Evolutionary conservation across 2,888 invertebrate species (phyloP).

Genomic region (Parnassius glacialis): DNA sequence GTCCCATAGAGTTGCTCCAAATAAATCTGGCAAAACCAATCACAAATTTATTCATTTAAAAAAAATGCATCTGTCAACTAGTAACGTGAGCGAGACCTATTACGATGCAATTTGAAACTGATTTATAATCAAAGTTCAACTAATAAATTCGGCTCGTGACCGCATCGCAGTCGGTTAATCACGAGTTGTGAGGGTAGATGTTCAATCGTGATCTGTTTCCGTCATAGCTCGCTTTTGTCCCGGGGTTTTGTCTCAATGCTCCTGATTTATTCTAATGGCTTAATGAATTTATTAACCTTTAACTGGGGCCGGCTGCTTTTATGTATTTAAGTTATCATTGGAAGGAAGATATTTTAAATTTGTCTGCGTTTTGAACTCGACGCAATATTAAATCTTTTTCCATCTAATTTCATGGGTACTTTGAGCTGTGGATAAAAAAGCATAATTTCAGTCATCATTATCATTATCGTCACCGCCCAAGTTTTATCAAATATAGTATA

Average conservation of each 20-base stretch:
- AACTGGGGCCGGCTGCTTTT: conserved; percentile 30
- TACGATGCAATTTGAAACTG: conserved; percentile 28
- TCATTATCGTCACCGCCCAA: too few relatives aligned
- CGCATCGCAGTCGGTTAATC: conserved; percentile 51
- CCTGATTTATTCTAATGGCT: conserved; percentile 54
- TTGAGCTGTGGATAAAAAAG: too few relatives aligned
- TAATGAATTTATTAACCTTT: conserved; percentile 59
- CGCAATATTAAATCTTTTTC: too few relatives aligned
- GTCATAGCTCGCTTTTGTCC: conserved; percentile 28
- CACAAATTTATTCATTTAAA: too few relatives aligned
- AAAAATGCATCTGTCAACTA: conserved; percentile 12
- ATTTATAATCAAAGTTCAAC: conserved; percentile 53
- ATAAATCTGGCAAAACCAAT: too few relatives aligned
- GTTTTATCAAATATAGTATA: too few relatives aligned
- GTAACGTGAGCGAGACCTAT: conserved; percentile 19
- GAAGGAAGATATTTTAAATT: too few relatives aligned
- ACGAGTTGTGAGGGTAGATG: conserved; percentile 41
- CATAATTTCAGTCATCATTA: too few relatives aligned
- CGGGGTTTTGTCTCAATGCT: conserved; percentile 39
- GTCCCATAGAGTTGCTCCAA: too few relatives aligned
- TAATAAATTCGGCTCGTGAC: conserved; percentile 73
- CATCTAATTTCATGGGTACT: too few relatives aligned
- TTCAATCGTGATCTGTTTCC: conserved; percentile 47
- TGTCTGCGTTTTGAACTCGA: too few relatives aligned
- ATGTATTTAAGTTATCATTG: neutral